Conservation (phyloP, 2,888 invertebrate species). For the Ferdinandea cuprea region DNA sequence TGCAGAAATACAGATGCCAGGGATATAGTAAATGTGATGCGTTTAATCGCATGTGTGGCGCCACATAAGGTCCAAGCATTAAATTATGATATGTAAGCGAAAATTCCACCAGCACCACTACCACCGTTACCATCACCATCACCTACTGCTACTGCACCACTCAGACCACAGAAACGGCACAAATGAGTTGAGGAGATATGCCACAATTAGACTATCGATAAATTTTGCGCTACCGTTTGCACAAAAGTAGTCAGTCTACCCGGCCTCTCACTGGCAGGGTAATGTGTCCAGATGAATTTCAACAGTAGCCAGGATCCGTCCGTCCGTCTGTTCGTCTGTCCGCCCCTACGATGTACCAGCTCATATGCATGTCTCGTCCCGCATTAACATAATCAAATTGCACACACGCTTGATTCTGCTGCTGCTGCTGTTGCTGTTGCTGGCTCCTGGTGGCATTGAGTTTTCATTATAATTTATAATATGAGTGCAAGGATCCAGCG, state of each 20-base stretch:
- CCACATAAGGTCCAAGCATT: conserved; percentile 76
- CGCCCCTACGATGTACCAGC: conserved; percentile 57
- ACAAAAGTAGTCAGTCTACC: conserved; percentile 55
- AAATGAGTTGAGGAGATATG: conserved; percentile 67
- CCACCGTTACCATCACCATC: too few species aligned
- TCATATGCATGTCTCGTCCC: conserved; percentile 63
- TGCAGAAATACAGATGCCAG: conserved; percentile 30
- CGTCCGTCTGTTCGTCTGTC: conserved; percentile 55
- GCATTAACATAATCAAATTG: conserved; percentile 75
- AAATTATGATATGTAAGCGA: conserved; percentile 75
- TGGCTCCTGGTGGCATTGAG: conserved; percentile 49
- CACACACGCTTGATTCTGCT: conserved; percentile 50
- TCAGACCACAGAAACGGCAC: conserved; percentile 51
- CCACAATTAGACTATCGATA: conserved; percentile 75
- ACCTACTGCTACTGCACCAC: too few species aligned
- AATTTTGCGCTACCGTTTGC: conserved; percentile 74
- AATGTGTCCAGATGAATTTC: conserved; percentile 50
- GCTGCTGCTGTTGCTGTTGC: conserved; percentile 9
- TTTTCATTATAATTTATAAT: conserved; percentile 75
- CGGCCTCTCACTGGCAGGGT: not conserved
- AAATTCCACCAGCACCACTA: conserved; percentile 64
- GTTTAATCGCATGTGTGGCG: conserved; percentile 81
- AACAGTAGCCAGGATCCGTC: conserved; percentile 23
- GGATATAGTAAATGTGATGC: conserved; percentile 73
- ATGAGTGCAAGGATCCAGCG: conserved; percentile 56